Percentiles rank a stretch among this genome's conserved stretches.
phyloP scores from a whole-genome alignment of 2,113 vertebrate genomes.

The Chaetura pelagica region DNA sequence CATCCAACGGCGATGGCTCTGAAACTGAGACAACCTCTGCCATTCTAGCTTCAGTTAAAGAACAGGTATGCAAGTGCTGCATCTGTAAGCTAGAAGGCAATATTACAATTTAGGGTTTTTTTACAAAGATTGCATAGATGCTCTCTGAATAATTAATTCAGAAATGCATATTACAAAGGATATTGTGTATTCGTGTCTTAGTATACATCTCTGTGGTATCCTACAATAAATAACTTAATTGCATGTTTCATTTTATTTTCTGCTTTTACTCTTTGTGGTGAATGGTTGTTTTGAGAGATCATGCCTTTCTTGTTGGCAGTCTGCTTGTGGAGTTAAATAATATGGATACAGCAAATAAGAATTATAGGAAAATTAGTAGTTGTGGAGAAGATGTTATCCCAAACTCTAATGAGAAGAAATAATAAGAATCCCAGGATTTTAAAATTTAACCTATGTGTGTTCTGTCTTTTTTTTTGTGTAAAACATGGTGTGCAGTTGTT shows the following conservation, averaged over 20 bases:
- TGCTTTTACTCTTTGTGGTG: neutral
- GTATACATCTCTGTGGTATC: neutral
- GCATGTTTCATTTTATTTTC: neutral
- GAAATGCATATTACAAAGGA: neutral
- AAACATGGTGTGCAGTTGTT: neutral
- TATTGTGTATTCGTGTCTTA: neutral
- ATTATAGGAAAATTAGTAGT: neutral
- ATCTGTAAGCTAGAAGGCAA: neutral
- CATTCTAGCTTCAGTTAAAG: conserved; percentile 97
- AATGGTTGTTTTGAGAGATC: neutral
- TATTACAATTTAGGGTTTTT: neutral
- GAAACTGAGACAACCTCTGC: conserved; percentile 95
- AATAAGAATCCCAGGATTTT: neutral
- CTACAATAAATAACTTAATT: neutral
- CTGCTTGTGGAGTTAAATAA: neutral
- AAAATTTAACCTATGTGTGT: neutral
- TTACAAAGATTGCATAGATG: neutral
- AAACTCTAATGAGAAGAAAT: neutral
- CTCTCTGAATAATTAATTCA: neutral
- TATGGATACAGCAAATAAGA: neutral
- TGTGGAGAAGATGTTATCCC: neutral
- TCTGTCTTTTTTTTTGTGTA: neutral
- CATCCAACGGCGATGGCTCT: conserved; percentile 92
- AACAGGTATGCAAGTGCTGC: conserved; percentile 85
- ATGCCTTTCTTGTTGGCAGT: neutral